Evolutionary conservation across 2,797 vertebrate genomes (phyloP).

Genomic region (Allenopithecus nigroviridis): DNA sequence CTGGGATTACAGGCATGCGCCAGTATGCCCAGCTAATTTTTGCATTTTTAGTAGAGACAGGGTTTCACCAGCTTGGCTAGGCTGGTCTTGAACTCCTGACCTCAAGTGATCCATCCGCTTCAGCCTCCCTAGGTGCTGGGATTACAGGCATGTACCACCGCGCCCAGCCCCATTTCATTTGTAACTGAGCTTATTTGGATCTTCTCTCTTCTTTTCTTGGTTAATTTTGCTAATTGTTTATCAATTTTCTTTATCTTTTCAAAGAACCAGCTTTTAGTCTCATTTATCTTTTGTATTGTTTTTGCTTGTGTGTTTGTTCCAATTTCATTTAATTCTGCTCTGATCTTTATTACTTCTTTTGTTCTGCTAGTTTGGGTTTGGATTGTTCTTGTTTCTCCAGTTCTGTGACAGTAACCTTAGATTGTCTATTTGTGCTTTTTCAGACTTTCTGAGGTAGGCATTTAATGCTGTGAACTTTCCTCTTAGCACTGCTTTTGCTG

Average conservation of each 20-base stretch:
- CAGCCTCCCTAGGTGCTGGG: neutral
- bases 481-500: neutral
- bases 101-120: neutral
- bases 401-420: neutral
- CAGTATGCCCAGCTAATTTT: neutral
- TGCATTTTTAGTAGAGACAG: neutral
- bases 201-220: neutral
- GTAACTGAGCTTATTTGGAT: neutral
- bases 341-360: neutral
- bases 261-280: neutral
- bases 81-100: neutral
- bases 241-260: neutral
- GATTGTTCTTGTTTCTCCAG: neutral
- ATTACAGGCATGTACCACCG: fast-evolving
- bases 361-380: neutral
- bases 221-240: neutral
- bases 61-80: neutral
- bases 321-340: neutral
- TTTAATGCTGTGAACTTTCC: neutral
- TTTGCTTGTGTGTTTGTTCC: neutral
- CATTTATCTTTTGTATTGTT: neutral
- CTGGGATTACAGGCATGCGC: neutral
- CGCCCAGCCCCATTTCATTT: neutral
- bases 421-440: neutral
- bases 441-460: neutral